Evolutionary conservation across 2,797 vertebrate genomes (phyloP), one percentile per base, ranked within the genome.

Genomic region (Sciaenops ocellatus): DNA sequence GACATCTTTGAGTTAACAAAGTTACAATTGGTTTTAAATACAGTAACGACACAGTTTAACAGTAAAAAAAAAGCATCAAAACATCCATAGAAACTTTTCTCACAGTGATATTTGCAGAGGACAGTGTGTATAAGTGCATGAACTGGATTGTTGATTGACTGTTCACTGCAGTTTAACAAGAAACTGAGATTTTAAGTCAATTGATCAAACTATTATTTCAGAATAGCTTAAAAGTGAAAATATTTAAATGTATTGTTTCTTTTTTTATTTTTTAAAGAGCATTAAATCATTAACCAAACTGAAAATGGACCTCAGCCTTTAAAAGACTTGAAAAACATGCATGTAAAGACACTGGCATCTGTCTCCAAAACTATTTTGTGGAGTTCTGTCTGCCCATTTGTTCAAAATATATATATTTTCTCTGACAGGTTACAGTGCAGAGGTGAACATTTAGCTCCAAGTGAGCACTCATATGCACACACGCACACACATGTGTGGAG

Each of bases 391-490:
- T 28, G 11, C 8, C 12, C 10, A 12, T 56, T 56, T 15, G 7
- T 46, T 74, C 9, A 22, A 17, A 26, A 26, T 7, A 18, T 20
- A 7, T 38, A 38, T 18, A 9, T 57, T 34, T 26, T 72, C 38
- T 68, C 55, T 5, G 18, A 24, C 17, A 63, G 10, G 6, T 46
- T 62, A 74, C 61, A 73, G 38, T 82, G 38, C 26, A 73, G 54
- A 84, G 64, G 41, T 84, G 74, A 86, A 72, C 46, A 18, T 79
- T 78, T 84, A 15, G 0, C 52, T 54, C 20, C 61, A 76, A 79
- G 61, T 79, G 57, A 69, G 41, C 61, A 65, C 59, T 66, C 57
- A 4, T 28, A 69, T 18, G 10, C 48, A 60, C 42, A 60, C 50
- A 72, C 22, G 55, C 47, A 70, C 44, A 66, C 62, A 54, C 9